A percentile compares a stretch with the other conserved stretches of the same genome.
These are phyloP conservation scores for Crambe crambe DNA, from an alignment of 37 sponge, comb jelly and placozoan species.

Conservation along the genomic window DNA sequence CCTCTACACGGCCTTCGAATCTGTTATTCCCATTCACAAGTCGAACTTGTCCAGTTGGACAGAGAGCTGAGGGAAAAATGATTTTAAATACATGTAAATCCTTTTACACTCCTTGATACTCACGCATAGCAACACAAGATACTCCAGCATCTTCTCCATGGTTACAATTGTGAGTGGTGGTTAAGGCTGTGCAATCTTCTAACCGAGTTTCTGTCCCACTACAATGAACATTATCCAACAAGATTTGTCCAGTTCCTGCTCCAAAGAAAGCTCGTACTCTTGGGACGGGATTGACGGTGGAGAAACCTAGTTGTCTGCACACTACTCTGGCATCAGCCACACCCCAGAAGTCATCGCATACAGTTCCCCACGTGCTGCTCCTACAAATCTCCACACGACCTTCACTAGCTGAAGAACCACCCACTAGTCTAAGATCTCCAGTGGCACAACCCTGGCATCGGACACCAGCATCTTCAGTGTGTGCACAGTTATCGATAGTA, in stretches of 20 bases:
- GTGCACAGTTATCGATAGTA: neutral
- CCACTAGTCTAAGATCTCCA: constrained; percentile 10
- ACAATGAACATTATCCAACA: constrained; percentile 13
- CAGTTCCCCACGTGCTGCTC: neutral
- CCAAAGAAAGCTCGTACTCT: constrained; percentile 4
- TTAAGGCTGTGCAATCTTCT: neutral
- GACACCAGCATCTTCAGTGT: constrained; percentile 8
- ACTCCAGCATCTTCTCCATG: constrained; percentile 14
- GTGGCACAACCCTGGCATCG: constrained; percentile 3
- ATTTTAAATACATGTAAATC: neutral
- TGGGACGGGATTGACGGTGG: neutral
- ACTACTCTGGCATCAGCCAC: neutral
- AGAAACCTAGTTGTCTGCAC: constrained; percentile 16
- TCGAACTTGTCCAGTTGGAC: constrained; percentile 10
- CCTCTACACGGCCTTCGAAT: constrained; percentile 32
- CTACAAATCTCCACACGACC: constrained; percentile 6
- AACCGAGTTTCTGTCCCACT: neutral
- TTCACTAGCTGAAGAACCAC: neutral
- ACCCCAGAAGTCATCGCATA: constrained; percentile 12
- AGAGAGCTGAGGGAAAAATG: neutral
- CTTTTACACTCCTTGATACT: neutral
- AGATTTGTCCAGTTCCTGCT: constrained; percentile 9
- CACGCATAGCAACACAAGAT: neutral
- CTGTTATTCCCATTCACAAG: constrained; percentile 21
- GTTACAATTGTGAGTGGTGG: neutral